phyloP scores from a whole-genome alignment of 2,797 vertebrate species.

The Periophthalmus magnuspinnatus region DNA sequence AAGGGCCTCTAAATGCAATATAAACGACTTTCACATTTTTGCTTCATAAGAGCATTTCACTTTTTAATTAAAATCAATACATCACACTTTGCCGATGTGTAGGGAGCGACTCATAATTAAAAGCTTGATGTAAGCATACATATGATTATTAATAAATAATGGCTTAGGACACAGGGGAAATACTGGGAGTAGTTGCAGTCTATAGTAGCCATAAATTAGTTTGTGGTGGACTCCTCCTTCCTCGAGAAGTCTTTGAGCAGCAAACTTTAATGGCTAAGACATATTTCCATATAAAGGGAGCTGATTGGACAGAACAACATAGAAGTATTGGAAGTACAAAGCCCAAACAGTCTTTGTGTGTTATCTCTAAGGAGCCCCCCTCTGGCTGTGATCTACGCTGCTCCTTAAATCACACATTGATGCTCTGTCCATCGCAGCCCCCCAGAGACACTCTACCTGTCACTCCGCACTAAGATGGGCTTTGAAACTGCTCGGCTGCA shows the following conservation, averaged over 20 bases:
- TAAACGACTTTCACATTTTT: conserved; percentile 4
- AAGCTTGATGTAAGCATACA: conserved; percentile 32
- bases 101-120: conserved; percentile 13
- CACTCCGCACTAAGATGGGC: conserved; percentile 58
- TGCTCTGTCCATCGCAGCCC: conserved; percentile 67
- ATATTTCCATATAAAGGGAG: conserved; percentile 63
- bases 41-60: conserved; percentile 1
- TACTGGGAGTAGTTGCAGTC: conserved; percentile 20
- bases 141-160: conserved; percentile 47
- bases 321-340: conserved; percentile 63
- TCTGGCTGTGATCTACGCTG: conserved; percentile 58
- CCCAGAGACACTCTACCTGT: conserved; percentile 69
- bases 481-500: conserved; percentile 46
- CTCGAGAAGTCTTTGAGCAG: conserved; percentile 54
- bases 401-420: conserved; percentile 62
- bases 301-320: conserved; percentile 64
- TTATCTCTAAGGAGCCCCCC: conserved; percentile 57
- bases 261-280: conserved; percentile 56
- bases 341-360: conserved; percentile 68
- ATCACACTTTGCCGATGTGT: conserved; percentile 10
- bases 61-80: conserved; percentile 27
- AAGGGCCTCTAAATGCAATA: not conserved
- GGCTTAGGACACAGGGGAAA: conserved; percentile 20
- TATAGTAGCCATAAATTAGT: conserved; percentile 41
- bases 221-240: conserved; percentile 32